Percentiles rank a stretch among this genome's conserved stretches.
These are phyloP conservation scores for Drosophila antonietae DNA, from an alignment of 2,888 invertebrate species.

Conservation along the genomic window DNA sequence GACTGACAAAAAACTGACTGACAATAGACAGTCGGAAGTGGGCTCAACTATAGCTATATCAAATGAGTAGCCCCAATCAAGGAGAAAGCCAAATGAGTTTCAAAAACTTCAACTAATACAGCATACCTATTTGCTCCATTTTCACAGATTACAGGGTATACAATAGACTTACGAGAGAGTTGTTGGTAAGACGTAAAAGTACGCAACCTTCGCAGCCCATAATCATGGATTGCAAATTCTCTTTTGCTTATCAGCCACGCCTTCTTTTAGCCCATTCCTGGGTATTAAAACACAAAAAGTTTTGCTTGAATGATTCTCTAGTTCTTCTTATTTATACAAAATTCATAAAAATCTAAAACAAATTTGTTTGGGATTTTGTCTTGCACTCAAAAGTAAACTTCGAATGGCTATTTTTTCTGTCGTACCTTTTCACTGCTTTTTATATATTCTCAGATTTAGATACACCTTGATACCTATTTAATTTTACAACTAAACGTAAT, in stretches of 20 bases:
- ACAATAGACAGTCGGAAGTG: too few relatives aligned
- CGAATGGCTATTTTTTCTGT: neutral
- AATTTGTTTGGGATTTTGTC: neutral
- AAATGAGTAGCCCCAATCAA: too few relatives aligned
- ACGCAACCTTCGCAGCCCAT: neutral
- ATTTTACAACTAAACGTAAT: slow-evolving; percentile 37
- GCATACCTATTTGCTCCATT: too few relatives aligned
- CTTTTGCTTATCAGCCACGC: neutral
- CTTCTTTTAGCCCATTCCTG: neutral
- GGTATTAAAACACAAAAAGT: neutral
- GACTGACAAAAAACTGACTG: too few relatives aligned
- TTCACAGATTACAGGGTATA: neutral
- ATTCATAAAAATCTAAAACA: slow-evolving; percentile 13
- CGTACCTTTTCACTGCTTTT: neutral
- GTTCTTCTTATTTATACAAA: neutral
- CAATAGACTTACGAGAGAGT: neutral
- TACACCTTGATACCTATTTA: slow-evolving; percentile 71
- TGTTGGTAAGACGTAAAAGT: too few relatives aligned
- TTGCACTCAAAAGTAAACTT: neutral
- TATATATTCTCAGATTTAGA: slow-evolving; percentile 31
- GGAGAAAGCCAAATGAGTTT: too few relatives aligned
- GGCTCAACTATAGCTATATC: too few relatives aligned
- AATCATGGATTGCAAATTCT: neutral
- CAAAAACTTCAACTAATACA: too few relatives aligned
- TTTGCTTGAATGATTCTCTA: neutral